Conservation (phyloP, 2,888 invertebrate genomes). For the Pammene aurita region DNA sequence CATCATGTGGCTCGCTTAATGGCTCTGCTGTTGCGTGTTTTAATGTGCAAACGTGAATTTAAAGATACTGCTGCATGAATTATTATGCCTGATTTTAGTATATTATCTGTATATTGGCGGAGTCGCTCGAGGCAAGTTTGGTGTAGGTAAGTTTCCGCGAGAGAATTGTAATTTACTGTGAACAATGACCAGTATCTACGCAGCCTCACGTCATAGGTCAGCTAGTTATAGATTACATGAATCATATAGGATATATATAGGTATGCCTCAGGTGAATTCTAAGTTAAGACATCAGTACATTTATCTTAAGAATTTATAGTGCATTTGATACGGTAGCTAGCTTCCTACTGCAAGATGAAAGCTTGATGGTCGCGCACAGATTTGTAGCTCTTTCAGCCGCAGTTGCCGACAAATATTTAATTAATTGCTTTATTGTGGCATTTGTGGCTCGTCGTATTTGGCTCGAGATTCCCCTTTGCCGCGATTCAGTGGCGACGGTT, state of each 20-base stretch:
- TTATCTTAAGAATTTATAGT: slow-evolving; percentile 37
- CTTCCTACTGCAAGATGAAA: slow-evolving; percentile 30
- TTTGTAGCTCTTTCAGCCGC: slow-evolving; percentile 39
- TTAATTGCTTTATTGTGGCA: slow-evolving; percentile 50
- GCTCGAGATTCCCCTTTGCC: slow-evolving; percentile 40
- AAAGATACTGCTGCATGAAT: slow-evolving; percentile 57
- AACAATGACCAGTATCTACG: slow-evolving; percentile 62
- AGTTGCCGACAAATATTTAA: slow-evolving; percentile 49
- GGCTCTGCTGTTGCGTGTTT: slow-evolving; percentile 60
- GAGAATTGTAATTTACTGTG: slow-evolving; percentile 59
- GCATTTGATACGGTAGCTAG: slow-evolving; percentile 34
- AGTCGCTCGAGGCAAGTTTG: slow-evolving; percentile 59
- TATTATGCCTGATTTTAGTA: slow-evolving; percentile 59
- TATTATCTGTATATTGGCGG: slow-evolving; percentile 59
- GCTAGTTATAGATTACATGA: slow-evolving; percentile 48
- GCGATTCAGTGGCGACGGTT: slow-evolving; percentile 39
- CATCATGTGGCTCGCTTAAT: slow-evolving; percentile 54
- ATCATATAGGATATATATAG: slow-evolving; percentile 22
- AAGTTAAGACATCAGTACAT: slow-evolving; percentile 28
- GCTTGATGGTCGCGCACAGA: slow-evolving; percentile 32
- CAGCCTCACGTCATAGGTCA: slow-evolving; percentile 53
- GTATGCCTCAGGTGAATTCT: slow-evolving; percentile 26
- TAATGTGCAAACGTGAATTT: slow-evolving; percentile 65
- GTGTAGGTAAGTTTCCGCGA: slow-evolving; percentile 55
- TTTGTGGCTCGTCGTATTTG: slow-evolving; percentile 45